phyloP scores from a whole-genome alignment of 2,888 invertebrate species.

The Encarsia formosa region DNA sequence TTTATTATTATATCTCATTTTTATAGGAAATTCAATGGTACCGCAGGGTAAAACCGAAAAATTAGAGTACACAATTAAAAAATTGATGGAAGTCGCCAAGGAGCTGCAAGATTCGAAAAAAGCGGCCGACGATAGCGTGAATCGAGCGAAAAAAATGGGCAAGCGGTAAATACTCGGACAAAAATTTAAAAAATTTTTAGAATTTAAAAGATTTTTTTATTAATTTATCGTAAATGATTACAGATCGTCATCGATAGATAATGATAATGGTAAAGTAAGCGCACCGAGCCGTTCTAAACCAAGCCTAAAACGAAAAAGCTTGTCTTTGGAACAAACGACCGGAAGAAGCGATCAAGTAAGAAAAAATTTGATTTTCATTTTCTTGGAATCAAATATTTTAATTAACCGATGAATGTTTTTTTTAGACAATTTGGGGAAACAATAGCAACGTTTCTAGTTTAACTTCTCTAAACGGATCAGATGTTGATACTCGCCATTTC shows the following conservation, averaged over 20 bases:
- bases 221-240: too few species aligned
- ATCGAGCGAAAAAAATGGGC: constrained; percentile 42
- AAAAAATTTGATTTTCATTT: background rate
- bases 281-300: constrained; percentile 52
- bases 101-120: constrained; percentile 47
- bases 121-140: constrained; percentile 39
- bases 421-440: constrained; percentile 73
- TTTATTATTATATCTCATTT: too few species aligned
- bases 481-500: constrained; percentile 58
- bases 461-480: constrained; percentile 66
- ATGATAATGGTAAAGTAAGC: constrained; percentile 49
- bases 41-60: constrained; percentile 44
- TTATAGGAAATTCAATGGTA: constrained; percentile 33
- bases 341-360: constrained; percentile 42
- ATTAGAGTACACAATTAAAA: constrained; percentile 46
- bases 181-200: too few species aligned
- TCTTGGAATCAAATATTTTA: background rate
- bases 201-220: background rate
- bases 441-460: constrained; percentile 82
- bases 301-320: constrained; percentile 64
- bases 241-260: constrained; percentile 65
- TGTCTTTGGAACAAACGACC: constrained; percentile 69
- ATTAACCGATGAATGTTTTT: background rate
- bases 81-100: constrained; percentile 46
- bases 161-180: constrained; percentile 44